phyloP scores from a whole-genome alignment of 2,888 invertebrate species.

The Ochlodes sylvanus region DNA sequence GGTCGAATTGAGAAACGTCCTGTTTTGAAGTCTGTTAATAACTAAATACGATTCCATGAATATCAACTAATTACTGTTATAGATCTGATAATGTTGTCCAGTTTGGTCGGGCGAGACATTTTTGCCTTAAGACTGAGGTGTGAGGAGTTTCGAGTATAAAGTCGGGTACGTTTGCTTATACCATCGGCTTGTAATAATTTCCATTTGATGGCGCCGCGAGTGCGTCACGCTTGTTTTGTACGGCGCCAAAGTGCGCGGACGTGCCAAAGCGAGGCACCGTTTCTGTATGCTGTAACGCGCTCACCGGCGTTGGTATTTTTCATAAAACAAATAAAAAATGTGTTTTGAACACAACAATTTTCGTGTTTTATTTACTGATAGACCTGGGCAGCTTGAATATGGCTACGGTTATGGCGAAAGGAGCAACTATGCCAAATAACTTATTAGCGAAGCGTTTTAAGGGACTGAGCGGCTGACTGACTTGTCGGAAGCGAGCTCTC shows the following conservation, averaged over 20 bases:
- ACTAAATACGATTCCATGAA: too few relatives aligned
- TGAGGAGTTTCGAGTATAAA: neutral
- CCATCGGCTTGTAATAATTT: conserved; percentile 18
- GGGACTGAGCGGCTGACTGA: too few relatives aligned
- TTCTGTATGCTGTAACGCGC: conserved; percentile 58
- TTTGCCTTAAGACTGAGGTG: conserved; percentile 31
- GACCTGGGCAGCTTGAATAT: too few relatives aligned
- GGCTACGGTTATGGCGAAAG: too few relatives aligned
- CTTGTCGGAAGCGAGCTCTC: too few relatives aligned
- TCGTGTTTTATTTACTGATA: conserved; percentile 63
- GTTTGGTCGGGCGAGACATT: conserved; percentile 8
- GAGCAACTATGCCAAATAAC: too few relatives aligned
- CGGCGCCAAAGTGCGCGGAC: conserved; percentile 24
- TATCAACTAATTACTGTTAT: too few relatives aligned
- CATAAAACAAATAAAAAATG: conserved; percentile 83
- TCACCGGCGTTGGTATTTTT: conserved; percentile 81
- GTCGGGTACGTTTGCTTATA: conserved; percentile 11
- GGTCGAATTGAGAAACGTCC: too few relatives aligned
- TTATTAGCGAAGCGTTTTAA: too few relatives aligned
- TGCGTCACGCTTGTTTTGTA: conserved; percentile 41
- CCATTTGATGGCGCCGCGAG: conserved; percentile 35
- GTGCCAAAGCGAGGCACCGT: conserved; percentile 40
- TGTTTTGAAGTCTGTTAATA: too few relatives aligned
- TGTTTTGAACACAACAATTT: conserved; percentile 83
- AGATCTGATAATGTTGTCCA: neutral